Base-by-base conservation (phyloP, 2,113 vertebrate genomes). In the Pandion haliaetus region DNA sequence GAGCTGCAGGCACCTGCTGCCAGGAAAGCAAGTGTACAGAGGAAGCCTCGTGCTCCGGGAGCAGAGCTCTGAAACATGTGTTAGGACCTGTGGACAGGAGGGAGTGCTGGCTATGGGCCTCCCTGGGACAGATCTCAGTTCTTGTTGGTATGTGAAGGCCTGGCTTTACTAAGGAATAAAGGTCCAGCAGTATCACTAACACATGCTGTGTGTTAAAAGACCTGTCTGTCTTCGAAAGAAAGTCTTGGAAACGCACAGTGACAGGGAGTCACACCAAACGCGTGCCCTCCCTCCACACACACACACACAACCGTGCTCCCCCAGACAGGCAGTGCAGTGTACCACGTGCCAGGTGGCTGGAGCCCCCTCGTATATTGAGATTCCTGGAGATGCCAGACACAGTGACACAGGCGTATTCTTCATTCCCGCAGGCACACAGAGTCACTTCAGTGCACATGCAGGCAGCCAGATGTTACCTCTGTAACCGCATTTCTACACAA, bases 231-330 rank as follows among this genome's bases (percentile, higher is more conserved):
- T 71, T 40, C 36, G 57, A 40, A 18, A 26, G 57, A 36, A 55
- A 23, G 19, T 17, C 34, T 19, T 10, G 40, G 59, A 11, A 20
- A 42, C 2, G 9, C 74, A 6, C 6, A 5, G 62, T 7, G 4
- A 47, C 40, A 7, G 21, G 34, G 44, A 29, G 13, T 5, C 47
- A 4, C 24, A 2, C 42, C 50, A 23, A 6, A 28, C 4, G 5
- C 0, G 20, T 32, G 25, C 45, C 45, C 62, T 32, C 31, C 9
- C 2, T 38, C 55, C 52, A 3, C 4, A 3, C 62, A 5, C 4
- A 3, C 9, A 2, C n/a, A 8, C 21, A 2, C 12, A 6, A 13
- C 15, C 7, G 6, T 14, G 69, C 47, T 62, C 65, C 4, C 84
- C 54, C 76, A 9, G 28, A 2, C 17, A 14, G 36, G 71, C 71